Evolutionary conservation across 2,888 invertebrate genomes (phyloP).

Genomic region (Conistra vaccinii): DNA sequence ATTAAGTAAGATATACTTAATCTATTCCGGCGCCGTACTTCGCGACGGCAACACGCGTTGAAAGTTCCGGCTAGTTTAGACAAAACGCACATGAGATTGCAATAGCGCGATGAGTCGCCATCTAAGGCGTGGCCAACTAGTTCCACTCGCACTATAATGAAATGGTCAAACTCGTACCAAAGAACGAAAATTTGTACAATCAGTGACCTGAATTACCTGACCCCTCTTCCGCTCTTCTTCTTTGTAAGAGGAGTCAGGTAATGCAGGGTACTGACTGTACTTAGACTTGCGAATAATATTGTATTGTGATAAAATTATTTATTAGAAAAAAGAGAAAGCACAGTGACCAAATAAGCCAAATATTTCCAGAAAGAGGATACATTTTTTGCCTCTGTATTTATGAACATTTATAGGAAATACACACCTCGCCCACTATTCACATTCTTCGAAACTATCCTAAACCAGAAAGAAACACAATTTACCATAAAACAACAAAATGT

Average conservation of each 20-base stretch:
- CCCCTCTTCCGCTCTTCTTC: too few relatives aligned
- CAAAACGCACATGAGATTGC: too few relatives aligned
- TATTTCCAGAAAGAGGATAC: neutral
- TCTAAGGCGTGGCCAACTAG: too few relatives aligned
- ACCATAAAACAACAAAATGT: conserved; percentile 26
- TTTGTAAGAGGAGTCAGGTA: too few relatives aligned
- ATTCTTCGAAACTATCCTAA: conserved; percentile 16
- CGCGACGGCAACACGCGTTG: too few relatives aligned
- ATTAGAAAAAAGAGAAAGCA: neutral
- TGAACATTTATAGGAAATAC: neutral
- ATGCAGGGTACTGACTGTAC: too few relatives aligned
- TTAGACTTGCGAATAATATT: neutral
- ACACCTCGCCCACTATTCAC: neutral
- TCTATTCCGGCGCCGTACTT: too few relatives aligned
- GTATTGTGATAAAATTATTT: neutral
- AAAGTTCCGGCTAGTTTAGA: too few relatives aligned
- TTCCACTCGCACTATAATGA: too few relatives aligned
- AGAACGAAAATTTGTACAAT: conserved; percentile 1
- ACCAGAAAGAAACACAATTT: conserved; percentile 29
- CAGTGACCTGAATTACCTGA: too few relatives aligned
- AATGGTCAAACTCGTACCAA: neutral
- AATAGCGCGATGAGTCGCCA: too few relatives aligned
- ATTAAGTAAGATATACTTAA: too few relatives aligned
- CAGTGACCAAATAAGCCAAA: neutral
- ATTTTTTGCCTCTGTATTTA: neutral